Evolutionary conservation across 2,888 invertebrate species (phyloP).

Genomic region (Strigamia transsilvanica): DNA sequence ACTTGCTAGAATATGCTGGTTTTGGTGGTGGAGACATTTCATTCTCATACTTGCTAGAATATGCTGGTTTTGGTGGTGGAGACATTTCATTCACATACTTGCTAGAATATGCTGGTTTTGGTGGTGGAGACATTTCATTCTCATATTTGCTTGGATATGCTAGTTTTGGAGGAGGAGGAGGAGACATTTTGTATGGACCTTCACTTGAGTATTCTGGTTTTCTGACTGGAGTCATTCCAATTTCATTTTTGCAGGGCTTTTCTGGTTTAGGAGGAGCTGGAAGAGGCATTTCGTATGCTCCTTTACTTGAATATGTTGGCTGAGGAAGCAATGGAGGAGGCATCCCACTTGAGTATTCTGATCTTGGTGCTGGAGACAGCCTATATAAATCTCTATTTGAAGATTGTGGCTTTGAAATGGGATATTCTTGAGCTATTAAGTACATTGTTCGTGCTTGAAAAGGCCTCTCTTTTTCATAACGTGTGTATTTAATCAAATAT

Average conservation of each 20-base stretch:
- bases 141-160: not conserved
- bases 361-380: not conserved
- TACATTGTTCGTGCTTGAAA: too few relatives aligned
- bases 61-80: too few relatives aligned
- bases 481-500: too few relatives aligned
- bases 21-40: not conserved
- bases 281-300: not conserved
- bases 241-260: too few relatives aligned
- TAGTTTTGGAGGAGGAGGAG: not conserved
- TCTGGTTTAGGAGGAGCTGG: not conserved
- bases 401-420: too few relatives aligned
- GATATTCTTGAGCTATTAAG: too few relatives aligned
- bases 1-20: too few relatives aligned
- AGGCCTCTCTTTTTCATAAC: too few relatives aligned
- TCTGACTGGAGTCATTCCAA: too few relatives aligned
- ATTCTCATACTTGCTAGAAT: not conserved
- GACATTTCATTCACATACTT: not conserved
- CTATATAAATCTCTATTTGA: too few relatives aligned
- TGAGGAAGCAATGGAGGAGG: not conserved
- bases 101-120: too few relatives aligned
- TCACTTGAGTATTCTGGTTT: too few relatives aligned
- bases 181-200: not conserved
- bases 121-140: not conserved
- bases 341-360: not conserved
- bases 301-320: not conserved